Base-by-base conservation (phyloP, 2,888 invertebrate genomes). In the Drosophila suboccidentalis region DNA sequence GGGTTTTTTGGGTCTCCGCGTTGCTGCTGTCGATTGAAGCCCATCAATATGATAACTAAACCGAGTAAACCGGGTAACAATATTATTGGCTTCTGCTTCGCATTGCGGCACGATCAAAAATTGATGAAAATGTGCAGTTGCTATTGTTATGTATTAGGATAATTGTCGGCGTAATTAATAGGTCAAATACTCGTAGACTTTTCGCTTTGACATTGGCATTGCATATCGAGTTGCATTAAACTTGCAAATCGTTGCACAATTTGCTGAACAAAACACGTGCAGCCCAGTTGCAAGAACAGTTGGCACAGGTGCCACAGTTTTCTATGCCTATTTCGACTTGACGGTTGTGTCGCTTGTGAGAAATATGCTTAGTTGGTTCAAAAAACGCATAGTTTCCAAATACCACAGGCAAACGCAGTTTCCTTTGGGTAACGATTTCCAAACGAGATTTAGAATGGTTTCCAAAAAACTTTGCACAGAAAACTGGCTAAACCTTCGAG, bases 231-330 rank as follows among this genome's bases (percentile, higher is more conserved):
- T 13, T 41, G 64, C 44, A 71, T 59, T 58, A 50, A 71, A 39
- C 49, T 59, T 64, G 54, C 63, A 71, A 63, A 63, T 64, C 53
- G 63, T 54, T 53, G 71, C 53, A 43, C 53, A 44, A 49, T 43
- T 54, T 36, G 10, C 34, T 19, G 63, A 49, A 50, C 41, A 46
- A 19, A 6, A 53, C 26, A 26, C 5, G 38, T 22, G 3, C 2
- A 22, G 13, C 3, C 6, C 11, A 34, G 15, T 43, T 49, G 34
- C 9, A 49, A 43, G 29, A 29, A 17, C 19, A 9, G 13, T 19
- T 11, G n/a, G 34, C n/a, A 43, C 15, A 57, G 8, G 15, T 58
- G 15, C 11, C 26, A 54, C 46, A 62, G 61, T 46, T 54, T 29
- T n/a, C 29, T 26, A 38, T 17, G 61, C 38, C 54, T 29, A 43